Conservation (phyloP, 23 tunicate species). For the Halocynthia roretzi region DNA sequence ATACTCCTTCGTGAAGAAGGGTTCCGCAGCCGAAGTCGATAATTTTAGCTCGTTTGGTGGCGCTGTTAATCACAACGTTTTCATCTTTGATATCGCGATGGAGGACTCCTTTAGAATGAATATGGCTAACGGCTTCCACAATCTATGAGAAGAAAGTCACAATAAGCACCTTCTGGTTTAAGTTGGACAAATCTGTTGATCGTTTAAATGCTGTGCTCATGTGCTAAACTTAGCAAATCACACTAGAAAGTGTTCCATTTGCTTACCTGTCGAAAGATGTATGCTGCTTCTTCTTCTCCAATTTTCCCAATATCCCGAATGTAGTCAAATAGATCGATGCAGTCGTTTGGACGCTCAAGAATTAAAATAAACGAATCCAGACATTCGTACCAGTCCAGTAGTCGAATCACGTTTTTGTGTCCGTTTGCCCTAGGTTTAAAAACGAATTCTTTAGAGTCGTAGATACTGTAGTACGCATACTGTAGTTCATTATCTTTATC, state of each 20-base stretch:
- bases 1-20: slow-evolving; percentile 47
- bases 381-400: slow-evolving; percentile 82
- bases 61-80: slow-evolving; percentile 67
- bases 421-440: slow-evolving; percentile 47
- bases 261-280: slow-evolving; percentile 76
- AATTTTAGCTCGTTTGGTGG: slow-evolving; percentile 46
- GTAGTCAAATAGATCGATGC: slow-evolving; percentile 81
- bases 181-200: neutral
- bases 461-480: neutral
- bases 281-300: slow-evolving; percentile 55
- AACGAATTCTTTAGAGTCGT: neutral
- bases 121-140: slow-evolving; percentile 57
- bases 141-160: slow-evolving; percentile 21
- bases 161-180: neutral
- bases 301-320: slow-evolving; percentile 74
- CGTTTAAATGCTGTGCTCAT: neutral
- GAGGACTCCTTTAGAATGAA: slow-evolving; percentile 73
- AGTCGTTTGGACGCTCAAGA: slow-evolving; percentile 65
- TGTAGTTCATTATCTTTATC: no score
- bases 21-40: slow-evolving; percentile 96
- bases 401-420: slow-evolving; percentile 53
- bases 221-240: no score
- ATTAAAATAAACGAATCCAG: slow-evolving; percentile 57
- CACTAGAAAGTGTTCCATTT: neutral
- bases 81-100: slow-evolving; percentile 94